Percentiles rank a stretch among this genome's conserved stretches.
Conservation (phyloP, 2,113 vertebrate species). For the Charadrius vociferus region DNA sequence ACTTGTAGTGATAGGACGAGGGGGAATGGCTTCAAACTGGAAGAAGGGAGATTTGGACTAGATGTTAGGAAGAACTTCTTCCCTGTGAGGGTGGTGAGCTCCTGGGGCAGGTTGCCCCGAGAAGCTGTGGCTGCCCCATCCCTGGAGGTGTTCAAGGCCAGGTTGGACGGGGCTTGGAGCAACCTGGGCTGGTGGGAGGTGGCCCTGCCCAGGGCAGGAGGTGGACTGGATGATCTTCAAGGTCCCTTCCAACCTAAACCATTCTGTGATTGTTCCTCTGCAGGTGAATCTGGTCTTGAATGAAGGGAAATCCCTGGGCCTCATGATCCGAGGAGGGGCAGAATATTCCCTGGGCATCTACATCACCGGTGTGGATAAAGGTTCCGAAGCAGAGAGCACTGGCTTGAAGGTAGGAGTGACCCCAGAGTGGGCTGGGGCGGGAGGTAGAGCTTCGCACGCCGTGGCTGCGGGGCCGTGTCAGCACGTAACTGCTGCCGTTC, state of each 20-base stretch:
- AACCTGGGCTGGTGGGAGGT: background rate
- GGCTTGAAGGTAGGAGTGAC: slow-evolving; percentile 87
- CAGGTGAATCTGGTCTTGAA: slow-evolving; percentile 95
- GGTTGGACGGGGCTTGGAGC: background rate
- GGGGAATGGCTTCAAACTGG: background rate
- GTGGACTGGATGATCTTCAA: rapidly evolving
- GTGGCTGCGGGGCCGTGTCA: background rate
- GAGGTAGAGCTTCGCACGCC: background rate
- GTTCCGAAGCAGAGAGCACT: slow-evolving; percentile 90
- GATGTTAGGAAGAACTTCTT: background rate
- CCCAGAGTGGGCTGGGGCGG: background rate
- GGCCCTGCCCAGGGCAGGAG: background rate
- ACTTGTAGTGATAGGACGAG: rapidly evolving
- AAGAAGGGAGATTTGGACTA: background rate
- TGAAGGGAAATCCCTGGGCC: slow-evolving; percentile 91
- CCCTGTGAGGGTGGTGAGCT: too few species aligned
- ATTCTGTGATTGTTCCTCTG: background rate
- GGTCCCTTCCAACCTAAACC: background rate
- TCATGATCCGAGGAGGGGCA: slow-evolving; percentile 93
- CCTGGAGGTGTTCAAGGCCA: background rate
- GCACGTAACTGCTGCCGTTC: background rate
- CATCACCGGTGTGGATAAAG: slow-evolving; percentile 93
- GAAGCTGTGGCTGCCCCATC: background rate
- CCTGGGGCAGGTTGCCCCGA: too few species aligned
- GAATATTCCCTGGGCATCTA: slow-evolving; percentile 96